Evolutionary conservation across 2,113 vertebrate genomes (phyloP), one percentile per base, ranked within the genome.

Genomic region (Trochalopteron elliotii): DNA sequence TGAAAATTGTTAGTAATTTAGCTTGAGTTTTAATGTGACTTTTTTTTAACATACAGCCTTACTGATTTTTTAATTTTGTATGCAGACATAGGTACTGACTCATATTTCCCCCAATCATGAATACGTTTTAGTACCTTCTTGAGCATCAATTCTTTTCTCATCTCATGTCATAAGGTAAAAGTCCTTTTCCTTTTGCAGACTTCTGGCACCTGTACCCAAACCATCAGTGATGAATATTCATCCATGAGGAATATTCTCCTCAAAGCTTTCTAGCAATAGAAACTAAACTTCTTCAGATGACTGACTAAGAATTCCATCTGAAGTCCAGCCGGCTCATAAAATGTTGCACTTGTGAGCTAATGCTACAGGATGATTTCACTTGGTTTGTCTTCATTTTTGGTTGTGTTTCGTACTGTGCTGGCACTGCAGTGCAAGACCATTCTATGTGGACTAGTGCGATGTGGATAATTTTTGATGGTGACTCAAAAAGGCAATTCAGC

Each of bases 361-460:
- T 74, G 39, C 23, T 71, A 25, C 17, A 11, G 42, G 17, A 30
- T 88, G 6, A 40, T 91, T 91, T 60, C 31, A 19, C 44, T 71
- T 77, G 22, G 20, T 83, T 89, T 68, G 23, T 75, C 17, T 75
- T 59, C 5, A 30, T 67, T 88, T 96, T 87, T 89, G 68, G 40
- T 68, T 76, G 11, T 39, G 35, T 71, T 94, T 64, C 71, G 27
- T 30, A 23, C 27, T 42, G 7, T 57, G 5, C 12, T 95, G 31
- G 53, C 30, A 33, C n/a, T 65, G 71, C 30, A 50, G 31, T 1
- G 0, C 1, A 3, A n/a, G 75, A 63, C 22, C 8, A 1, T 12
- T 93, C 25, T 44, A 7, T 2, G 1, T 3, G 7, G 15, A n/a
- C 16, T 21, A 42, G 21, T 28, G 25, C 47, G 12, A 20, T 0